Evolutionary conservation across 2,113 vertebrate genomes (phyloP).

Genomic region (Lepus americanus): DNA sequence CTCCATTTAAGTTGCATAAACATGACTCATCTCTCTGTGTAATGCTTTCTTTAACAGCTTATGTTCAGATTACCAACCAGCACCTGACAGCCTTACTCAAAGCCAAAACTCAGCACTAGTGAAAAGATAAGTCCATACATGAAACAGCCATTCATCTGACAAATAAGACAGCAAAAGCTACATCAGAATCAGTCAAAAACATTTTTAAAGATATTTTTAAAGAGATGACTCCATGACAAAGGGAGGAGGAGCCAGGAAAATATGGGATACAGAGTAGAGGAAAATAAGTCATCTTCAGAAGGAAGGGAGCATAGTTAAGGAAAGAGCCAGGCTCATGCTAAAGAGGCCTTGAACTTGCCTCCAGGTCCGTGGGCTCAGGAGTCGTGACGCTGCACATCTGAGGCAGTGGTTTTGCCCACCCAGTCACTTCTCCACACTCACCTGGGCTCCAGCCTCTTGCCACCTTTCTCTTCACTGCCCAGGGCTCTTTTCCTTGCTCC

Average conservation of each 20-base stretch:
- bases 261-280: neutral
- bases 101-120: neutral
- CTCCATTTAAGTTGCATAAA: fast-evolving
- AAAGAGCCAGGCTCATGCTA: fast-evolving
- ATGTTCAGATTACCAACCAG: neutral
- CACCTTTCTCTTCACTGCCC: neutral
- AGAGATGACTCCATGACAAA: fast-evolving
- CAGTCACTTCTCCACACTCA: neutral
- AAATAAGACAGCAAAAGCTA: too few species aligned
- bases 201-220: neutral
- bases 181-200: too few species aligned
- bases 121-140: too few species aligned
- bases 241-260: neutral
- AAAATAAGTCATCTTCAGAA: too few species aligned
- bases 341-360: fast-evolving
- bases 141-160: neutral
- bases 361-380: neutral
- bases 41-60: fast-evolving
- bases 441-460: neutral
- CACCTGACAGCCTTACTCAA: fast-evolving
- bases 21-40: fast-evolving
- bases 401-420: neutral
- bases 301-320: too few species aligned
- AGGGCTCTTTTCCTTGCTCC: constrained; percentile 67
- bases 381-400: fast-evolving